Conservation (phyloP, 2,797 vertebrate species). For the Poeciliopsis paucimaculata region DNA sequence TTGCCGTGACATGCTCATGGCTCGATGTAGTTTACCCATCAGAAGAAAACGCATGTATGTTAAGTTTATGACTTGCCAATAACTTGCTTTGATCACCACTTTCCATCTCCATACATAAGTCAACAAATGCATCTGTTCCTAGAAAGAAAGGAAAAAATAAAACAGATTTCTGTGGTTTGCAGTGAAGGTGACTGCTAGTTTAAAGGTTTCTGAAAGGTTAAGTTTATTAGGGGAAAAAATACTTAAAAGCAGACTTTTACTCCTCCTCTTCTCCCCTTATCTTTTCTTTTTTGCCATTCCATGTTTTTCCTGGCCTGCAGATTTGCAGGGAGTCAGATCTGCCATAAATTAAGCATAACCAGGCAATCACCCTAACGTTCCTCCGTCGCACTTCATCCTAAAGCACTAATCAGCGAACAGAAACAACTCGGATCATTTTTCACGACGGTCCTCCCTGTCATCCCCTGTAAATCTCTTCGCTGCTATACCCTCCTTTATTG, state of each 20-base stretch:
- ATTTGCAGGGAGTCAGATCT: slow-evolving; percentile 2
- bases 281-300: not conserved
- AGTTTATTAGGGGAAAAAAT: not conserved
- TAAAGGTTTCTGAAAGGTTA: not conserved
- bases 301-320: not conserved
- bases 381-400: slow-evolving; percentile 11
- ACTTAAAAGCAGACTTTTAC: slow-evolving; percentile 2
- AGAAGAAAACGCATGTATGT: not conserved
- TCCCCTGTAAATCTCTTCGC: slow-evolving; percentile 21
- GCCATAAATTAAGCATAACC: slow-evolving; percentile 12
- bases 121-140: slow-evolving; percentile 2
- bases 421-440: slow-evolving; percentile 29
- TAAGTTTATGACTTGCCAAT: not conserved
- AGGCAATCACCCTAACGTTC: slow-evolving; percentile 3
- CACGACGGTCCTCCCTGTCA: slow-evolving; percentile 19
- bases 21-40: not conserved
- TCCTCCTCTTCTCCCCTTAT: not conserved
- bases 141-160: slow-evolving; percentile 24
- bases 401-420: slow-evolving; percentile 18
- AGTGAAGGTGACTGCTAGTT: slow-evolving; percentile 1
- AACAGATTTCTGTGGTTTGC: slow-evolving; percentile 15
- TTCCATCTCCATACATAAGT: not conserved
- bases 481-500: slow-evolving; percentile 5
- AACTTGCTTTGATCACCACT: not conserved
- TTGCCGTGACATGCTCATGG: not conserved